These are phyloP conservation scores for Eclectus roratus DNA, from an alignment of 2,113 vertebrate species.

Conservation along the genomic window DNA sequence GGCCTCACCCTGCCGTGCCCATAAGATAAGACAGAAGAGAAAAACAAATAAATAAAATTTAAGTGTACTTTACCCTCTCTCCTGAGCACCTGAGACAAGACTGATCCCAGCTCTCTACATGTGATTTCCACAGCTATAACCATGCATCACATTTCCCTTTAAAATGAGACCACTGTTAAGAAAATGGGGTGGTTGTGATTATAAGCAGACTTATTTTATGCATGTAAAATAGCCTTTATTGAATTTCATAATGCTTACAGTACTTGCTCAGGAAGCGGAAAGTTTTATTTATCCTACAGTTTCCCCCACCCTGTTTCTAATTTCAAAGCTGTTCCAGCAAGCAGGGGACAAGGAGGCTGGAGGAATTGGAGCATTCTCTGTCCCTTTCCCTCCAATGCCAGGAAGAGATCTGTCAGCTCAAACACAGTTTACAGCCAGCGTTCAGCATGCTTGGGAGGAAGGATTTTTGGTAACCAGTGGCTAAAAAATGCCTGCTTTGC, in stretches of 20 bases:
- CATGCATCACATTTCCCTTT: not conserved
- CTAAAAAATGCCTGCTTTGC: not conserved
- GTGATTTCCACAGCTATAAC: not conserved
- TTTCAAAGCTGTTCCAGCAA: not conserved
- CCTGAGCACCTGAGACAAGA: not conserved
- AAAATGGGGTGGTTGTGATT: not conserved
- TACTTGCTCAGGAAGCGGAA: not conserved
- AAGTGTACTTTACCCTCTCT: accelerated
- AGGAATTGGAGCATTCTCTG: not conserved
- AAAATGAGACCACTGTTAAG: not conserved
- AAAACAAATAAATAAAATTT: not conserved
- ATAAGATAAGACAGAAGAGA: not conserved
- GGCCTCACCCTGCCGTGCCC: not conserved
- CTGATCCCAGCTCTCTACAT: not conserved
- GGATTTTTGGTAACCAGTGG: not conserved
- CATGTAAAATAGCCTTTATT: not conserved
- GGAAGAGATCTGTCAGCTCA: not conserved
- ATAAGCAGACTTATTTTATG: not conserved
- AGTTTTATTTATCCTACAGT: not conserved
- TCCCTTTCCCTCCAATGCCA: accelerated
- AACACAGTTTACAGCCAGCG: not conserved
- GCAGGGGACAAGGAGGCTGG: not conserved
- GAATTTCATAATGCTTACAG: not conserved
- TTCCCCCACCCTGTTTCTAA: not conserved
- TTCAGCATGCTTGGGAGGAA: not conserved